Base-by-base conservation (phyloP, 2,888 invertebrate genomes). In the Lomographa bimaculata region DNA sequence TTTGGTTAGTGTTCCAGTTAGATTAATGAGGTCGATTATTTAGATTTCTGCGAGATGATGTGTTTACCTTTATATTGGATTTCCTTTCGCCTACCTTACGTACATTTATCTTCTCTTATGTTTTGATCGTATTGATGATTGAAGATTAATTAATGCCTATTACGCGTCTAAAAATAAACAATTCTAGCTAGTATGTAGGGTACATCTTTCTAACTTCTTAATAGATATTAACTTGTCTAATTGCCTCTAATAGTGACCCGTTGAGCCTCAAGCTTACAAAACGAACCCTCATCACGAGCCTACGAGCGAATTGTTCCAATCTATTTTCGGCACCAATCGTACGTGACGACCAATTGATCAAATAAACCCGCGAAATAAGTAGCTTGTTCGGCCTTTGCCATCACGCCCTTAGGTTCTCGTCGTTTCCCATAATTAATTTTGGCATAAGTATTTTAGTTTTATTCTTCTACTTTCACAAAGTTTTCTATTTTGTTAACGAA, bases 281-380 rank as follows among this genome's bases (percentile, higher is more conserved):
- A 18, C 3, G 9, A 11, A 32, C 37, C 25, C 12, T 33, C 18
- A 23, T 33, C 27, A 14, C 1, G 17, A 32, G 18, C 10, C 11
- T 25, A 5, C 11, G 2, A 14, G n/a, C 6, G 10, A 35, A 30
- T 18, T 44, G 9, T 25, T 26, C 42, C 28, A 23, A 17, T 42
- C 39, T 49, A 46, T 49, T 49, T 45, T 35, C 42, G 28, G 27
- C 38, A 18, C 25, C 16, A 14, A 11, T 34, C 12, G 18, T 26
- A 41, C 32, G 34, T 52, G 38, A 35, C 36, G 27, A 50, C 44
- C 48, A 45, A 54, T 57, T 41, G 50, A 27, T 50, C 44, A 49
- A 56, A 58, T 47, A 54, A 40, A 37, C 17, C 9, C 16, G 25
- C 16, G 5, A 38, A 29, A 18, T 10, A 35, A 14, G 12, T 7